Evolutionary conservation across 2,113 vertebrate species (phyloP).

Genomic region (Plecotus auritus): DNA sequence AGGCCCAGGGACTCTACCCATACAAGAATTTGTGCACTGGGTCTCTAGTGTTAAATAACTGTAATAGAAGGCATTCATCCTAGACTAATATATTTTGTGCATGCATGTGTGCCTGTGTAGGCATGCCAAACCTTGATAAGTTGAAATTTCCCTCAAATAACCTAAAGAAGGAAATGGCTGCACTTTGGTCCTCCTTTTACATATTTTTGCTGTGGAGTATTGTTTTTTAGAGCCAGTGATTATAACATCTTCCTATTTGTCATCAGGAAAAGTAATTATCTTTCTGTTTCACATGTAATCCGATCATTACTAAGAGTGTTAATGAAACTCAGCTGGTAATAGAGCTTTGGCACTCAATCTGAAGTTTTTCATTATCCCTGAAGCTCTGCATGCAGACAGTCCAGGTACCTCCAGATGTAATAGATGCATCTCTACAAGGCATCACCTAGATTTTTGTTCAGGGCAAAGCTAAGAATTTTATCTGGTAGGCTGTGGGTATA

Average conservation of each 20-base stretch:
- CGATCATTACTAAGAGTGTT: conserved; percentile 47
- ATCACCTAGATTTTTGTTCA: neutral
- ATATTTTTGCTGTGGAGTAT: neutral
- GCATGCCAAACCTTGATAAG: neutral
- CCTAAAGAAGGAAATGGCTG: neutral
- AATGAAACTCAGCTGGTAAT: conserved; percentile 38
- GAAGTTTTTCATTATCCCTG: conserved; percentile 29
- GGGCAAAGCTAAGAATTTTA: neutral
- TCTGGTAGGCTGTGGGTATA: neutral
- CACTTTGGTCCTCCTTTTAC: neutral
- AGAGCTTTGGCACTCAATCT: neutral
- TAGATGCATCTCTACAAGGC: neutral
- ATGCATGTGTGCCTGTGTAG: neutral
- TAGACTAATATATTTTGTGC: neutral
- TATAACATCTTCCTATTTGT: conserved; percentile 41
- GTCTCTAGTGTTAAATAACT: neutral
- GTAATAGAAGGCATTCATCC: neutral
- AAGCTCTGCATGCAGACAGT: neutral
- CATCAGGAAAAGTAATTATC: conserved; percentile 54
- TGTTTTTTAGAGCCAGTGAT: conserved; percentile 28
- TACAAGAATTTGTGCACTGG: too few relatives aligned
- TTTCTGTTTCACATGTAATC: conserved; percentile 30
- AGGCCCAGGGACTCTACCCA: too few relatives aligned
- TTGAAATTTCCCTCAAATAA: neutral
- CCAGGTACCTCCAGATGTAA: neutral